Conservation (phyloP, 2,797 vertebrate species). For the Cryptoprocta ferox region DNA sequence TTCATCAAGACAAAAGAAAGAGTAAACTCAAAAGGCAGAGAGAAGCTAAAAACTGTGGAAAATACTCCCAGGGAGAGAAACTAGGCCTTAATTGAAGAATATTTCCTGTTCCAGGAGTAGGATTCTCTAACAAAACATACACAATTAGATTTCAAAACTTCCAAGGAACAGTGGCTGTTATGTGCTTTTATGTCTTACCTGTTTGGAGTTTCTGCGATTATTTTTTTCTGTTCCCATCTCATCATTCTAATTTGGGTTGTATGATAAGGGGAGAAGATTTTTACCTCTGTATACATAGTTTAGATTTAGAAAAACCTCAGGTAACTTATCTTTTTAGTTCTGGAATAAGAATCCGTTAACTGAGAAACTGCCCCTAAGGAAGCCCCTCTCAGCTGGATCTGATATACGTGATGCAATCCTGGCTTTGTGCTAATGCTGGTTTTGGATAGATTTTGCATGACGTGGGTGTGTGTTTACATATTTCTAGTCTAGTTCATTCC, state of each 20-base stretch:
- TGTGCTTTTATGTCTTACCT: neutral
- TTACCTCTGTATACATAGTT: neutral
- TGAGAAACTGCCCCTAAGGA: neutral
- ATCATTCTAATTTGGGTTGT: neutral
- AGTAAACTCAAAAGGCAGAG: neutral
- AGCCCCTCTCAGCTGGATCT: too few species aligned
- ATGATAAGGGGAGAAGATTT: neutral
- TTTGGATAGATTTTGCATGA: neutral
- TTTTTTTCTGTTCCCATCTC: neutral
- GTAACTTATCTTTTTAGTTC: neutral
- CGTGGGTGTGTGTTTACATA: neutral
- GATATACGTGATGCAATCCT: neutral
- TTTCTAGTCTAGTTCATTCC: neutral
- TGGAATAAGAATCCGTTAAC: neutral
- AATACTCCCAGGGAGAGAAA: neutral
- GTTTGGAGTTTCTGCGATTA: neutral
- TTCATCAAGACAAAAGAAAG: neutral
- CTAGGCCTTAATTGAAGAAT: neutral
- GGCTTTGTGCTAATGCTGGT: neutral
- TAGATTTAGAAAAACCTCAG: neutral
- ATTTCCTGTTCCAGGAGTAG: neutral
- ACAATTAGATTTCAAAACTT: neutral
- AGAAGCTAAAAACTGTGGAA: neutral
- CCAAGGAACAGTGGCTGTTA: neutral
- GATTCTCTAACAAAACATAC: neutral